phyloP scores from a whole-genome alignment of 2,113 vertebrate species.

The Plecturocebus donacophilus region DNA sequence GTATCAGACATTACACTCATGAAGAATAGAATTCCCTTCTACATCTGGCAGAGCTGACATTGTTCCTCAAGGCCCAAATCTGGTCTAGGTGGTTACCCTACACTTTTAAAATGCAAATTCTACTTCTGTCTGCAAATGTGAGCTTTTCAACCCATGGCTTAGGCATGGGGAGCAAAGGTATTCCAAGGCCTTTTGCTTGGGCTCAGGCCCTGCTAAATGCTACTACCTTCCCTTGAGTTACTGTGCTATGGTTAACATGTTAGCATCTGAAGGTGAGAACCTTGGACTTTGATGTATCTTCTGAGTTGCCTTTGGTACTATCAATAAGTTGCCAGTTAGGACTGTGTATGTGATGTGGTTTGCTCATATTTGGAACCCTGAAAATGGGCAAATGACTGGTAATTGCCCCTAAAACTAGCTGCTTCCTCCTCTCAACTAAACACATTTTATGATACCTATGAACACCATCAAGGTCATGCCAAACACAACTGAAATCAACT shows the following conservation, averaged over 20 bases:
- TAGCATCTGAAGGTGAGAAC: background rate
- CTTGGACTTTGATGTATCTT: background rate
- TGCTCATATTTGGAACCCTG: background rate
- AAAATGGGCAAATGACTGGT: background rate
- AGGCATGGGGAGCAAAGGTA: background rate
- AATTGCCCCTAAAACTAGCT: background rate
- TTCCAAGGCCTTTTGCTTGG: background rate
- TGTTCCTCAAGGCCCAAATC: background rate
- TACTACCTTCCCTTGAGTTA: background rate
- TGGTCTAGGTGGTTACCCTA: background rate
- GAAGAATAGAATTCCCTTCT: background rate
- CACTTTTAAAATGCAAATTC: background rate
- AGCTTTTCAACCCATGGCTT: background rate
- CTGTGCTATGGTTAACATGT: background rate
- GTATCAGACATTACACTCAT: background rate
- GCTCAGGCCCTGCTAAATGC: background rate
- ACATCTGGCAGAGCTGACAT: background rate
- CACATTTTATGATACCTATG: background rate
- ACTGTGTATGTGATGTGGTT: background rate
- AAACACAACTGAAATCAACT: slow-evolving; percentile 17
- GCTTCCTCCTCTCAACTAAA: background rate
- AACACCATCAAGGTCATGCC: background rate
- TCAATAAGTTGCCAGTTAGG: background rate
- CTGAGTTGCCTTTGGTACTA: background rate
- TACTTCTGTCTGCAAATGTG: slow-evolving; percentile 42